phyloP scores from a whole-genome alignment of 64 coral and sea anemone genomes.

The Stichodactyla helianthus region DNA sequence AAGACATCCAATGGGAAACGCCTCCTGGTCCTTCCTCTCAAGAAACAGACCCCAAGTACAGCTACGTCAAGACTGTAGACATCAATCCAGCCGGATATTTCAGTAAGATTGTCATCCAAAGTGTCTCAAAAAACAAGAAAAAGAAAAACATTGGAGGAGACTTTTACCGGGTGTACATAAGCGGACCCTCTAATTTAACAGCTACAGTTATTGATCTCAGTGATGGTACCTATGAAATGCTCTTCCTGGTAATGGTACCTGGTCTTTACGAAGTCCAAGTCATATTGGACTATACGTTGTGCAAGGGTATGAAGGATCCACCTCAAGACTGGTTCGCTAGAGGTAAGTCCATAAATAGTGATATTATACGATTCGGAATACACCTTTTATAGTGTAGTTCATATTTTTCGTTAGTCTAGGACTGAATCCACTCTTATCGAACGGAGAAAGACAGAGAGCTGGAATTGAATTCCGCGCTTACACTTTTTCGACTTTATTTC shows the following conservation, averaged over 20 bases:
- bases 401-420: too few relatives aligned
- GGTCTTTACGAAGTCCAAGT: slow-evolving; percentile 38
- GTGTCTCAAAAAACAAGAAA: slow-evolving; percentile 21
- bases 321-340: slow-evolving; percentile 74
- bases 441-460: too few relatives aligned
- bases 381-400: too few relatives aligned
- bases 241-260: slow-evolving; percentile 40
- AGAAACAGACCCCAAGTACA: slow-evolving; percentile 45
- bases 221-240: slow-evolving; percentile 47
- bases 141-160: slow-evolving; percentile 71
- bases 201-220: slow-evolving; percentile 65
- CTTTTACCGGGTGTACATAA: slow-evolving; percentile 64
- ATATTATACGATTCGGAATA: neutral
- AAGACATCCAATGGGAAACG: slow-evolving; percentile 33
- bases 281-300: slow-evolving; percentile 44
- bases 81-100: slow-evolving; percentile 63
- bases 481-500: too few relatives aligned
- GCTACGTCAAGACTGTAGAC: slow-evolving; percentile 33
- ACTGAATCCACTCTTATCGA: too few relatives aligned
- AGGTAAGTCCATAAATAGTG: slow-evolving; percentile 32
- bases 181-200: slow-evolving; percentile 46
- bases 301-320: slow-evolving; percentile 59
- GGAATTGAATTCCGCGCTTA: too few relatives aligned
- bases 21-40: neutral
- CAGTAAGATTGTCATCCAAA: slow-evolving; percentile 64